Evolutionary conservation across 2,113 vertebrate species (phyloP).

Genomic region (Ibidorhyncha struthersii): DNA sequence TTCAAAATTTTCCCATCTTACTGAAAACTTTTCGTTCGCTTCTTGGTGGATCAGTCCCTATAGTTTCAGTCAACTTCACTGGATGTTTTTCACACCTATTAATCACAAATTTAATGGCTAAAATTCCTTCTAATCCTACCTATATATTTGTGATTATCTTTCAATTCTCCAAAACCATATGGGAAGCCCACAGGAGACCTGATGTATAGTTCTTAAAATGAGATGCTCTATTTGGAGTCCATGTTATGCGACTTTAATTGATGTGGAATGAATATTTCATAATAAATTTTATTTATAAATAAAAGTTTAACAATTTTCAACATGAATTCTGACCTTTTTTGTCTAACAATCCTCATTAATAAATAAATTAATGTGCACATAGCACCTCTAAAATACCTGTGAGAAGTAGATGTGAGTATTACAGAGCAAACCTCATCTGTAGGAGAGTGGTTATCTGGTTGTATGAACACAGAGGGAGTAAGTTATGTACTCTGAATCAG

Average conservation of each 20-base stretch:
- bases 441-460: not conserved
- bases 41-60: constrained; percentile 30
- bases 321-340: not conserved
- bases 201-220: not conserved
- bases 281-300: not conserved
- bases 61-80: not conserved
- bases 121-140: not conserved
- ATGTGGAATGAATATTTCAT: not conserved
- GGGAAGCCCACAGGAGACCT: not conserved
- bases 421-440: not conserved
- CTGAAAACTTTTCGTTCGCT: constrained; percentile 46
- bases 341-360: not conserved
- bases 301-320: not conserved
- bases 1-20: constrained; percentile 57
- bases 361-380: not conserved
- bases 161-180: not conserved
- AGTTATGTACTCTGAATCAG: not conserved
- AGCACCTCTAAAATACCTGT: not conserved
- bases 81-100: not conserved
- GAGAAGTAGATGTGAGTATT: not conserved
- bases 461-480: not conserved
- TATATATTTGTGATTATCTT: not conserved
- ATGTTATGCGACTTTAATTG: not conserved
- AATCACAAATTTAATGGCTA: constrained; percentile 23
- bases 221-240: not conserved